Evolutionary conservation across 64 coral and sea anemone species (phyloP).

Genomic region (Pachyseris speciosa): DNA sequence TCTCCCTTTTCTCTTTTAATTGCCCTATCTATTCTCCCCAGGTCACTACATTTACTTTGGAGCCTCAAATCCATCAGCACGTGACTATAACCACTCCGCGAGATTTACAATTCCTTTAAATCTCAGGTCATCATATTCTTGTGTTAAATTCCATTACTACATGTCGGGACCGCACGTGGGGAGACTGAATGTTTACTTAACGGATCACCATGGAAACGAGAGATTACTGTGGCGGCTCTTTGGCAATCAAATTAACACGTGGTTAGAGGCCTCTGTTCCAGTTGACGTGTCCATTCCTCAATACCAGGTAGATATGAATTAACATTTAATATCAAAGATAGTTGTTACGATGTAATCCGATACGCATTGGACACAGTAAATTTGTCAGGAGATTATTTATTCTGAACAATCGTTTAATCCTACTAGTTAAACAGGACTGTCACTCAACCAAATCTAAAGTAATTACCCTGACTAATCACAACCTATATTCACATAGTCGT

Average conservation of each 20-base stretch:
- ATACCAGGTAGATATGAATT: conserved; percentile 1
- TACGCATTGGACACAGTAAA: too few species aligned
- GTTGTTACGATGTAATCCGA: too few species aligned
- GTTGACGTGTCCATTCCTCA: neutral
- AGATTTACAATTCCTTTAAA: neutral
- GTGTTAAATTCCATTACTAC: conserved; percentile 25
- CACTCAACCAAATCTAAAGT: too few species aligned
- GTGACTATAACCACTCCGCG: neutral
- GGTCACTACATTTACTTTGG: neutral
- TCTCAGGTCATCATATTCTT: neutral
- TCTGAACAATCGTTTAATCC: too few species aligned
- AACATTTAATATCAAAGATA: neutral
- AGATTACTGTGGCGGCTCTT: conserved; percentile 10
- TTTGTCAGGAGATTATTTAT: too few species aligned
- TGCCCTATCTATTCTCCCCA: too few species aligned
- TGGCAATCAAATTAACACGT: conserved; percentile 23
- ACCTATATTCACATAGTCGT: too few species aligned
- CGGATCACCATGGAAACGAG: conserved; percentile 1
- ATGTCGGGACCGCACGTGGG: conserved; percentile 10
- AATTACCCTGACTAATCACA: too few species aligned
- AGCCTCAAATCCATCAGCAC: neutral
- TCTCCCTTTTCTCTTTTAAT: too few species aligned
- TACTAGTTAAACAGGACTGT: too few species aligned
- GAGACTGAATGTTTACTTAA: conserved; percentile 36
- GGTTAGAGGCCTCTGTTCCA: conserved; percentile 11